Conservation (phyloP, 2,888 invertebrate species). For the Pycnomerus fuliginosus region DNA sequence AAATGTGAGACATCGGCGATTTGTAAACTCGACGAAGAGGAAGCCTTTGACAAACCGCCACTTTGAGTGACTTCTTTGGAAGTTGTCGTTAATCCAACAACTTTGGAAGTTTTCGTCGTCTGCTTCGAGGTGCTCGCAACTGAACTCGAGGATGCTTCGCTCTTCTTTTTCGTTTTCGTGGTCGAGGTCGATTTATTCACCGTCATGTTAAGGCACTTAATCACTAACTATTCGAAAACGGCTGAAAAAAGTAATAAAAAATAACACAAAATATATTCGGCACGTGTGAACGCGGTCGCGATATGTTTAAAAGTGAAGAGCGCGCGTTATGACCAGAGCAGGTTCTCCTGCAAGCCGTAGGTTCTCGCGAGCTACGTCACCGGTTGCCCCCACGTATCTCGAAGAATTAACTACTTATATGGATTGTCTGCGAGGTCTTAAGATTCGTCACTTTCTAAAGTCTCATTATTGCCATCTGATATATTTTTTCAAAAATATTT, state of each 20-base stretch:
- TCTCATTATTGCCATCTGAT: too few species aligned
- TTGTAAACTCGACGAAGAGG: slow-evolving; percentile 48
- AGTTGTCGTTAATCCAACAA: slow-evolving; percentile 26
- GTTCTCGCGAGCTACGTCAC: slow-evolving; percentile 30
- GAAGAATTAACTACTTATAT: slow-evolving; percentile 48
- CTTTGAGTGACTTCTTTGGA: not conserved
- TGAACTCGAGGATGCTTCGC: slow-evolving; percentile 28
- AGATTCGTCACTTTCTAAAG: slow-evolving; percentile 39
- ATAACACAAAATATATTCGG: slow-evolving; percentile 27
- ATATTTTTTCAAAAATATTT: too few species aligned
- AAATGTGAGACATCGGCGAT: slow-evolving; percentile 51
- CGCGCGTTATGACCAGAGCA: slow-evolving; percentile 21
- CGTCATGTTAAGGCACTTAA: slow-evolving; percentile 36
- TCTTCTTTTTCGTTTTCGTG: slow-evolving; percentile 41
- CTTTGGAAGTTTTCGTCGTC: slow-evolving; percentile 35
- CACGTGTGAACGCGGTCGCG: slow-evolving; percentile 35
- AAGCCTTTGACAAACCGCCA: slow-evolving; percentile 43
- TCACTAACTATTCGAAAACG: slow-evolving; percentile 8
- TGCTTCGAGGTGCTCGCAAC: slow-evolving; percentile 32
- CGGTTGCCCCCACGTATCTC: slow-evolving; percentile 40
- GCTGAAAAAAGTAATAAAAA: slow-evolving; percentile 27
- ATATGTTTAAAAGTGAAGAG: slow-evolving; percentile 38
- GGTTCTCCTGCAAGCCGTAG: slow-evolving; percentile 28
- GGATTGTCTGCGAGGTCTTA: slow-evolving; percentile 38
- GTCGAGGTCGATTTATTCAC: slow-evolving; percentile 43